Evolutionary conservation across 2,888 invertebrate genomes (phyloP), one percentile per base, ranked within the genome.

Genomic region (Vesta saturnalis): DNA sequence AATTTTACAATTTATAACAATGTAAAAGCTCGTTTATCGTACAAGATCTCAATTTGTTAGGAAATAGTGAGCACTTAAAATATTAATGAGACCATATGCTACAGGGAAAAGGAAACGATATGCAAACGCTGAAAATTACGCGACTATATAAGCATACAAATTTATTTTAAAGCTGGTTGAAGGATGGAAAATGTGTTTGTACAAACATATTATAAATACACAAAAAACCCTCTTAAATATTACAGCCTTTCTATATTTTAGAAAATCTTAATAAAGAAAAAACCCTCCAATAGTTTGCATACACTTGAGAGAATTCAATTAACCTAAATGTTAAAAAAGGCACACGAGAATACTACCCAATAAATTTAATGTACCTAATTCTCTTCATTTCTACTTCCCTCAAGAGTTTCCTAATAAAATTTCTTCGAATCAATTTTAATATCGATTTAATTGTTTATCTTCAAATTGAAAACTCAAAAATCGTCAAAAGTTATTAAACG

Each of bases 61-160:
- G 55, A 62, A 39, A 19, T 22, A 43, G 55, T 55, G 43, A 43
- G 39, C 62, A 62, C 46, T 62, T 62, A 54, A 62, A 62, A 62
- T 55, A 62, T 62, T 62, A 62, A 62, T 43, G 39, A 39, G 39
- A 39, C 8, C 39, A 39, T 39, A n/a, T 39, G 52, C 15, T 60
- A 15, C 8, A 19, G 52, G 60, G 60, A 19, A 52, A 19, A 19
- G 15, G 23, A 60, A 60, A 60, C 52, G 60, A 60, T 49, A 60
- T 60, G 60, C 60, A 49, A 60, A 60, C 60, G 21, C 60, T 60
- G 19, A 49, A 60, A 60, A 60, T 60, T 60, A 60, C 60, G 18
- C 52, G 39, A 39, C 39, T 39, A 39, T 39, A n/a, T 39, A 39
- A 39, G 39, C 39, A 39, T 39, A 39, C 39, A 39, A 39, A 39